Evolutionary conservation across 2,113 vertebrate species (phyloP).

Genomic region (Ceyx melanurus): DNA sequence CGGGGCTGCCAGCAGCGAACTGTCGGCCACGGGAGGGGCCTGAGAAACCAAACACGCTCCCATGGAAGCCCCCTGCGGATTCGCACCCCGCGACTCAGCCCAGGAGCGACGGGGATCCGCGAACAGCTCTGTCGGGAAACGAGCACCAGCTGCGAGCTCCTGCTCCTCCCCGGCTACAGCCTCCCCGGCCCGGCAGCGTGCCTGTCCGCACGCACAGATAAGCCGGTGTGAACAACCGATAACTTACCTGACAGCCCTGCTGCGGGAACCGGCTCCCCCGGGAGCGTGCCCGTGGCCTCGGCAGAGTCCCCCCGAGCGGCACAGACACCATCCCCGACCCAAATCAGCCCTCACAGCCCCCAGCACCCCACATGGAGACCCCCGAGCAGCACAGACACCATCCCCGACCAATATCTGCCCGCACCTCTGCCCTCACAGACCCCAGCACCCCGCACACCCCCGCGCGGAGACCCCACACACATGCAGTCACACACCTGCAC

Average conservation of each 20-base stretch:
- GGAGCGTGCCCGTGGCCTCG: neutral
- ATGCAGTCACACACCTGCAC: neutral
- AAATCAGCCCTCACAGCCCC: neutral
- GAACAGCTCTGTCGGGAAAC: neutral
- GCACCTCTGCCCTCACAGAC: neutral
- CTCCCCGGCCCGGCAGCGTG: accelerated
- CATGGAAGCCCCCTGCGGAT: accelerated
- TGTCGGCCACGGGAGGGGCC: accelerated
- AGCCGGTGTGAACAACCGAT: neutral
- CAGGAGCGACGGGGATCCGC: neutral
- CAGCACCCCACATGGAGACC: neutral
- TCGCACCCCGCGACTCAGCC: neutral
- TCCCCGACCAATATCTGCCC: neutral
- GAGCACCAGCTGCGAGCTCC: neutral
- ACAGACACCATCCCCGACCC: neutral
- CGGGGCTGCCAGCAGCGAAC: accelerated
- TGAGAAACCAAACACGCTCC: accelerated
- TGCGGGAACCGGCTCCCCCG: no score
- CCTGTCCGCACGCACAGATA: accelerated
- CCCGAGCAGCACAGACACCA: neutral
- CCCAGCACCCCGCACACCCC: neutral
- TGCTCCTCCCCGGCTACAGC: neutral
- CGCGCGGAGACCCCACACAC: neutral
- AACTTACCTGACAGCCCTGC: neutral
- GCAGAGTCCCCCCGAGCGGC: neutral